Evolutionary conservation across 2,888 invertebrate species (phyloP), one percentile per base, ranked within the genome.

Genomic region (Melikaiella ostensackeni): DNA sequence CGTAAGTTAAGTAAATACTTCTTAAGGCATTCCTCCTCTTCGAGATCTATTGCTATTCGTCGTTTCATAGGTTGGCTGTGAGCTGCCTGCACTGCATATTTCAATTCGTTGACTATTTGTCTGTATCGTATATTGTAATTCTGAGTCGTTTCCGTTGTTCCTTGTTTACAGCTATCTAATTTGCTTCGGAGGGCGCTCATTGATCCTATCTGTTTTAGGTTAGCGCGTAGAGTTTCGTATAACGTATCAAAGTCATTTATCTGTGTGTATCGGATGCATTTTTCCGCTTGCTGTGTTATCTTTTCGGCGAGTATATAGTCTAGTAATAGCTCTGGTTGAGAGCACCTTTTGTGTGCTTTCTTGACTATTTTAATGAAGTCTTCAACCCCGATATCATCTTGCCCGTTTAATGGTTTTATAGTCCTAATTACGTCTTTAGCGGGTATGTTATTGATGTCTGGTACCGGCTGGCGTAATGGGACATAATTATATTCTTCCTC

Each of bases 161-260:
- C 46, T 19, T 46, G 46, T 5, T 46, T 46, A n/a, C 46, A 46
- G 19, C 2, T 46, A 19, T 46, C 19, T 6, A 19, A 19, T 9
- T 4, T 46, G 8, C 19, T 19, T 8, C 46, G 19, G 0, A n/a
- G 8, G 3, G 46, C 19, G 0, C 19, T 19, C 7, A 46, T 19
- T 19, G 46, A 46, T 0, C 19, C 46, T 19, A 19, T 46, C 8
- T 19, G 46, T 46, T 16, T 46, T 0, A 19, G 2, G 1, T 19
- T 46, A 2, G 16, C 0, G 5, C 46, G 16, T 46, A 46, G 8
- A 0, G 70, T n/a, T 84, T 83, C 84, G 84, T 80, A 84, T 87
- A 84, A 85, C 83, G 84, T 87, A 84, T 13, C 13, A 38, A 66
- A 66, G 19, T 35, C 42, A 21, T 33, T 27, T 59, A 75, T 16